These are phyloP conservation scores for Caenorhabditis afra DNA, from an alignment of 2,888 invertebrate genomes.

Conservation along the genomic window DNA sequence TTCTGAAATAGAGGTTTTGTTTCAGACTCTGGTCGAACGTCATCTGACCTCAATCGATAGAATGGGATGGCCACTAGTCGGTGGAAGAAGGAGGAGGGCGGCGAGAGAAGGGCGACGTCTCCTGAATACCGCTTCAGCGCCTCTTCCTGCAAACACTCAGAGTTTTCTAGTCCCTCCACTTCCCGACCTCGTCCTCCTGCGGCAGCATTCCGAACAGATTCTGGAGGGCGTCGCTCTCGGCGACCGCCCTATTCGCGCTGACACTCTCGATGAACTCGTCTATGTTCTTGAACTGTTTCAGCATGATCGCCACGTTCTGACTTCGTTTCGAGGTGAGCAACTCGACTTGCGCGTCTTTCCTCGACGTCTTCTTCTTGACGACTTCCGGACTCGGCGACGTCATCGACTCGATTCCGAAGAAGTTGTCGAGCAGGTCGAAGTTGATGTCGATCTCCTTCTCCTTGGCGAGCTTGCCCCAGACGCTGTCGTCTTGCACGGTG, in stretches of 20 bases:
- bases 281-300: conserved; percentile 69
- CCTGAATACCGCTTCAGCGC: conserved; percentile 68
- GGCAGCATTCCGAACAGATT: conserved; percentile 63
- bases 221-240: conserved; percentile 57
- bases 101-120: conserved; percentile 58
- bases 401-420: conserved; percentile 50
- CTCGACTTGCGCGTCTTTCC: conserved; percentile 59
- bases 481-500: conserved; percentile 40
- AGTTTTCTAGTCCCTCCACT: too few species aligned
- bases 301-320: conserved; percentile 68
- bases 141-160: conserved; percentile 49
- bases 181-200: conserved; percentile 63
- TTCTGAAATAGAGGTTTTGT: conserved; percentile 23
- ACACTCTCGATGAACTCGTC: conserved; percentile 55
- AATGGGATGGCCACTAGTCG: conserved; percentile 62
- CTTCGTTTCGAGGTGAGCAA: conserved; percentile 66
- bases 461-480: conserved; percentile 50
- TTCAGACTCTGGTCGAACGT: background rate
- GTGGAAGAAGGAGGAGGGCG: conserved; percentile 64
- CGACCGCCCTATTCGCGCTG: conserved; percentile 24
- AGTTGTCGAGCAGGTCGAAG: conserved; percentile 55
- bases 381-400: conserved; percentile 2
- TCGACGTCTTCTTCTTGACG: conserved; percentile 35
- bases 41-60: conserved; percentile 63
- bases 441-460: conserved; percentile 37